Base-by-base conservation (phyloP, 2,113 vertebrate genomes). In the Acrocephalus arundinaceus region DNA sequence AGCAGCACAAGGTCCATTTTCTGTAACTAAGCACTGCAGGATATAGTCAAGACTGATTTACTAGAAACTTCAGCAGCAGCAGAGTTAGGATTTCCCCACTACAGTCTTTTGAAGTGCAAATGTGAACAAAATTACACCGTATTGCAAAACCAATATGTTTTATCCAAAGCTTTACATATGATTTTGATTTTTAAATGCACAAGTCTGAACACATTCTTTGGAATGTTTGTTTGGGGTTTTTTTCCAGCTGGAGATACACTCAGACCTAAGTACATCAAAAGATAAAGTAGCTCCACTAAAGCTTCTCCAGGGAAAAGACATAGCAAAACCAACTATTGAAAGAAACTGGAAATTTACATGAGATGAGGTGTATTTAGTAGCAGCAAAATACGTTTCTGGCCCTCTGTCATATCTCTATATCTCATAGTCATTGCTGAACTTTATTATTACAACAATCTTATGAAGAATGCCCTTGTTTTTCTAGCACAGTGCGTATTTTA, bases 61-160 rank as follows among this genome's bases (percentile, higher is more conserved):
- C 92, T 91, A 90, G 65, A 61, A 93, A 90, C 54, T 86, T 93
- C 76, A 46, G 12, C 75, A 71, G 67, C 59, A 79, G 49, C 11
- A 2, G 54, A 67, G 85, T 58, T 91, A 84, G 76, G 83, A 85
- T 84, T 96, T 96, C 92, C 84, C 94, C 75, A 85, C 45, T 78
- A 28, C 16, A 73, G 46, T 28, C 59, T 90, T 97, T 83, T 96
- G 93, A 97, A 96, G 70, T 93, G 85, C 73, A 96, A 96, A 97
- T 93, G 66, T 74, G 87, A 85, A 55, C 21, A 67, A 91, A 93
- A 94, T 93, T 93, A 67, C 65, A 62, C 52, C 43, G n/a, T 17
- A 59, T 85, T 90, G 76, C 71, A 93, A 91, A 92, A 52, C 27
- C n/a, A 55, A 8, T 62, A 57, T n/a, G 65, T 86, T 96, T 89